Conservation (phyloP, 2,888 invertebrate species). For the Falcaria lacertinaria region DNA sequence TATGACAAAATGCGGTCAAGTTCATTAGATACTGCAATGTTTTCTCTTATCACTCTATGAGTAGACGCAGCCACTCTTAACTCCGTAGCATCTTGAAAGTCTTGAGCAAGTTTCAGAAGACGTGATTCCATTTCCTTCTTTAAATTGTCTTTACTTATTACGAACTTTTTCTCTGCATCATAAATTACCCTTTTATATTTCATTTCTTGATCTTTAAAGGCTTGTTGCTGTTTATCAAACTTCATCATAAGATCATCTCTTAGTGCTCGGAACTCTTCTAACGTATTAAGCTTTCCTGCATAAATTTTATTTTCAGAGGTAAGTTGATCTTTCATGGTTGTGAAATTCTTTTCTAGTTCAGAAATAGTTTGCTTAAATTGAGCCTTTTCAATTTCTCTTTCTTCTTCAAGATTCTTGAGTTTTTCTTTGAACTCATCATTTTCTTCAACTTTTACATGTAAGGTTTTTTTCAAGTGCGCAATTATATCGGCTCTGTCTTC, state of each 20-base stretch:
- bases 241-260: slow-evolving; percentile 91
- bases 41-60: slow-evolving; percentile 91
- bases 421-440: slow-evolving; percentile 84
- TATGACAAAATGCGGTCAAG: slow-evolving; percentile 83
- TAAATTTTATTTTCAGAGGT: slow-evolving; percentile 92
- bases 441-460: slow-evolving; percentile 84
- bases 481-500: slow-evolving; percentile 93
- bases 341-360: slow-evolving; percentile 86
- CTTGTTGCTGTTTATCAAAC: slow-evolving; percentile 88
- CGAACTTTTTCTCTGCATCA: slow-evolving; percentile 86
- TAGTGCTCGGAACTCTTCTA: slow-evolving; percentile 94
- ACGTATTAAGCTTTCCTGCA: slow-evolving; percentile 92
- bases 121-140: slow-evolving; percentile 93
- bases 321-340: slow-evolving; percentile 89
- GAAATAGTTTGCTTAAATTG: slow-evolving; percentile 82
- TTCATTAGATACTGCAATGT: slow-evolving; percentile 89
- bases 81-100: slow-evolving; percentile 92
- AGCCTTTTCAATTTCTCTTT: slow-evolving; percentile 83
- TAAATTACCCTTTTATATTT: slow-evolving; percentile 89
- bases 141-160: slow-evolving; percentile 88
- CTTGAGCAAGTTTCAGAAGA: slow-evolving; percentile 89
- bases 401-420: slow-evolving; percentile 86
- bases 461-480: slow-evolving; percentile 86
- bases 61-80: slow-evolving; percentile 93
- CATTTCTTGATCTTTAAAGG: slow-evolving; percentile 87